A percentile compares a stretch with the other conserved stretches of the same genome.
Conservation (phyloP, 1,140 invertebrate species). For the Euborellia annulipes region DNA sequence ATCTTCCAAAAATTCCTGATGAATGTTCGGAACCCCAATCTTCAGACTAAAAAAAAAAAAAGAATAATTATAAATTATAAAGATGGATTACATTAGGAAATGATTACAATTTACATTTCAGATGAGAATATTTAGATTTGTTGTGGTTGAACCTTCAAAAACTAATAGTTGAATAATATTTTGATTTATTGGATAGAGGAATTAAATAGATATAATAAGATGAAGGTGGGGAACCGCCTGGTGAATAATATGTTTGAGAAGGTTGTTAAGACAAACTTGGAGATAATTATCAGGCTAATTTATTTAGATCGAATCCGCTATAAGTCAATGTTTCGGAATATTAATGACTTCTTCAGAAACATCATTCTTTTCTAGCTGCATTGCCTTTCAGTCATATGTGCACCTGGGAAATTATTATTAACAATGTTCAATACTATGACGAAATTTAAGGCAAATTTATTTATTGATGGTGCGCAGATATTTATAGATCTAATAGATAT, state of each 20-base stretch:
- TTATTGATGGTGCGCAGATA: too few species aligned
- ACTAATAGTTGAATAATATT: background rate
- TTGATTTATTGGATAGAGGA: background rate
- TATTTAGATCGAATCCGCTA: background rate
- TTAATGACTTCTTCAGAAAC: background rate
- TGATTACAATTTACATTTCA: background rate
- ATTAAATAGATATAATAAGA: background rate
- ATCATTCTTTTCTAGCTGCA: background rate
- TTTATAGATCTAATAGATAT: too few species aligned
- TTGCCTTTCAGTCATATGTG: background rate
- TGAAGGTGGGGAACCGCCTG: background rate
- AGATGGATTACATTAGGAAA: constrained; percentile 10
- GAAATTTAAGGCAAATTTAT: too few species aligned
- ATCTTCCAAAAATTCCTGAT: constrained; percentile 49
- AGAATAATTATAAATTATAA: too few species aligned
- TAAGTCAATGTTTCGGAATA: too few species aligned
- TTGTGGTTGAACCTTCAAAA: background rate
- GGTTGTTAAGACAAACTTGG: background rate
- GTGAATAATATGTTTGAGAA: background rate
- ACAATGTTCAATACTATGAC: too few species aligned
- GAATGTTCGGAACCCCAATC: constrained; percentile 56
- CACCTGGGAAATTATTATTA: too few species aligned
- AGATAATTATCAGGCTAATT: background rate
- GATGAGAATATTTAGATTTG: background rate
- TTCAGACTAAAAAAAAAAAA: too few species aligned